Percentiles rank a stretch among this genome's conserved stretches.
Conservation (phyloP, 2,888 invertebrate genomes). For the Melikaiella ostensackeni region DNA sequence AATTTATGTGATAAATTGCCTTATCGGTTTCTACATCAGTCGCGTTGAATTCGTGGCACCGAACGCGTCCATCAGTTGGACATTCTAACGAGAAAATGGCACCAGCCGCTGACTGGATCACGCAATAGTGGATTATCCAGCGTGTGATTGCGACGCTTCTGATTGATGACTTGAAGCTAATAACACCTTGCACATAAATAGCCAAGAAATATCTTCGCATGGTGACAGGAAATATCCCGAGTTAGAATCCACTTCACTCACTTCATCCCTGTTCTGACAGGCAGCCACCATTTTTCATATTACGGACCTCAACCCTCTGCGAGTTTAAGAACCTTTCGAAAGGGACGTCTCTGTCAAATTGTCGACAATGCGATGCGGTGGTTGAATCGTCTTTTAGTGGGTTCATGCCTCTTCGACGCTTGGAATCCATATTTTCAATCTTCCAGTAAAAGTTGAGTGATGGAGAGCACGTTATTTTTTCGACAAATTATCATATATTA, state of each 20-base stretch:
- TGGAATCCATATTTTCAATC: background rate
- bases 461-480: too few relatives aligned
- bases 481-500: too few relatives aligned
- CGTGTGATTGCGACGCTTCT: conserved; percentile 3
- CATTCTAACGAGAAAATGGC: conserved; percentile 11
- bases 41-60: background rate
- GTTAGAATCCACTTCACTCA: conserved; percentile 31
- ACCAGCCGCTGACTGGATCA: background rate
- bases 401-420: background rate
- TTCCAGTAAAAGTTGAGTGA: background rate
- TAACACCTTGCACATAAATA: conserved; percentile 17
- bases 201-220: conserved; percentile 19
- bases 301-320: conserved; percentile 6
- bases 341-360: conserved; percentile 46
- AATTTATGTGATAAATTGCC: conserved; percentile 36
- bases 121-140: conserved; percentile 31
- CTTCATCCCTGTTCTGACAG: conserved; percentile 44
- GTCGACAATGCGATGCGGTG: conserved; percentile 52
- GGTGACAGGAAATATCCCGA: conserved; percentile 28
- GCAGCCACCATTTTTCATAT: conserved; percentile 55
- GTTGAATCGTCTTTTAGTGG: conserved; percentile 45
- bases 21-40: background rate
- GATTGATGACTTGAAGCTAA: conserved; percentile 36
- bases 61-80: conserved; percentile 6
- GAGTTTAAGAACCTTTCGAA: conserved; percentile 16